phyloP scores from a whole-genome alignment of 2,797 vertebrate species.

The Phoebastria nigripes region DNA sequence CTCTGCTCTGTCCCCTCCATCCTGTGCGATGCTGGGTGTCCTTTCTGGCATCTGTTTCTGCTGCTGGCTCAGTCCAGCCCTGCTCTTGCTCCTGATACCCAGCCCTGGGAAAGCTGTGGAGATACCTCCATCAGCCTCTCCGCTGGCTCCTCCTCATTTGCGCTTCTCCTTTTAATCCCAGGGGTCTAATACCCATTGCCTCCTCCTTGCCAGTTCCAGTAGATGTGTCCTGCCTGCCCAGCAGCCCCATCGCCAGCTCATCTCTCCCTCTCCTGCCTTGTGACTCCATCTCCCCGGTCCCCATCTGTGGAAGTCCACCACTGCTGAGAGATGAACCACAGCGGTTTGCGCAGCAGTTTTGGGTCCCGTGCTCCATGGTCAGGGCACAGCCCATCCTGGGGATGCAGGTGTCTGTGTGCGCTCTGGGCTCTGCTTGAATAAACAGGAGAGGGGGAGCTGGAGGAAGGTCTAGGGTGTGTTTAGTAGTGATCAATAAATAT shows the following conservation, averaged over 20 bases:
- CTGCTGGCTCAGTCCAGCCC: neutral
- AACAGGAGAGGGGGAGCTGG: neutral
- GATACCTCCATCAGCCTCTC: neutral
- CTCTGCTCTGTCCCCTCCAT: neutral
- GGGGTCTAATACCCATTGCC: accelerated
- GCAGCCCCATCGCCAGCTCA: accelerated
- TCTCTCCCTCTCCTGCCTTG: neutral
- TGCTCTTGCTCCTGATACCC: neutral
- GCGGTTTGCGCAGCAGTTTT: neutral
- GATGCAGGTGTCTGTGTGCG: neutral
- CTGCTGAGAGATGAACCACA: neutral
- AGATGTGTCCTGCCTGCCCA: neutral
- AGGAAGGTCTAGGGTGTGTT: neutral
- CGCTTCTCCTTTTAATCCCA: neutral
- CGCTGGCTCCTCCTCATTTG: neutral
- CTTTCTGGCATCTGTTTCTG: neutral
- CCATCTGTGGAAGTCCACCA: neutral
- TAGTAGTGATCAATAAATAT: conserved; percentile 5
- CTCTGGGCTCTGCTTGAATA: neutral
- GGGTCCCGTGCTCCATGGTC: accelerated
- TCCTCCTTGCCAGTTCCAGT: neutral
- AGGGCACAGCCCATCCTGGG: neutral
- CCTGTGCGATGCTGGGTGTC: neutral
- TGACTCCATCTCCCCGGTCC: neutral
- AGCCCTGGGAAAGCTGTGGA: neutral